Evolutionary conservation across 2,797 vertebrate genomes (phyloP), one percentile per base, ranked within the genome.

Genomic region (Synanceia verrucosa): DNA sequence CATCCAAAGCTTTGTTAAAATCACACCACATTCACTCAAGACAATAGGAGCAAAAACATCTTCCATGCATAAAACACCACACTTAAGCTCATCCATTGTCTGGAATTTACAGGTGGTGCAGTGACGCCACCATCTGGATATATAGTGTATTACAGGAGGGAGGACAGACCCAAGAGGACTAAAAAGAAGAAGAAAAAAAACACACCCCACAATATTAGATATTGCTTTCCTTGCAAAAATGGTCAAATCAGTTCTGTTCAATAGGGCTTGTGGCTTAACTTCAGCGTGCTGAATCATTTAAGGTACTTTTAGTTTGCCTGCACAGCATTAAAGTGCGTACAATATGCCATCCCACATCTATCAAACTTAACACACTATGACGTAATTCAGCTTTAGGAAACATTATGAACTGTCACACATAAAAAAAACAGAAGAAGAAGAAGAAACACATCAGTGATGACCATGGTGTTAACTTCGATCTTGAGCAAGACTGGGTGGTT

Each of bases 121-220:
- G 10, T 74, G 44, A 24, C 55, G 71, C 85, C 85, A 70, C 43
- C 71, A 6, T 63, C 39, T 89, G 91, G 74, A 19, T 1, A 18
- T 11, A 4, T 0, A 14, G 6, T 29, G 36, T 44, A 80, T 70
- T 83, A 64, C 79, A 79, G 1, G 21, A 37, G 8, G 23, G 8
- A 37, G 4, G 13, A 23, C 36, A 14, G 12, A 14, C 2, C 6
- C 61, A 64, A 13, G 8, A 4, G 2, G 34, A 4, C 4, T 26
- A 41, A 4, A 41, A 41, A 41, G n/a, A 16, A 37, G 14, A 14
- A 6, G 10, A 11, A 11, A 34, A 36, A 37, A 18, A 18, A 39
- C 16, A 39, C 18, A 5, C 26, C 16, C 18, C 16, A 39, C 16
- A 39, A 2, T 12, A 14, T 3, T 12, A 2, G 6, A 47, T 16